Percentiles rank a stretch among this genome's conserved stretches.
phyloP scores from a whole-genome alignment of 2,113 vertebrate species.

The Paramisgurnus dabryanus region DNA sequence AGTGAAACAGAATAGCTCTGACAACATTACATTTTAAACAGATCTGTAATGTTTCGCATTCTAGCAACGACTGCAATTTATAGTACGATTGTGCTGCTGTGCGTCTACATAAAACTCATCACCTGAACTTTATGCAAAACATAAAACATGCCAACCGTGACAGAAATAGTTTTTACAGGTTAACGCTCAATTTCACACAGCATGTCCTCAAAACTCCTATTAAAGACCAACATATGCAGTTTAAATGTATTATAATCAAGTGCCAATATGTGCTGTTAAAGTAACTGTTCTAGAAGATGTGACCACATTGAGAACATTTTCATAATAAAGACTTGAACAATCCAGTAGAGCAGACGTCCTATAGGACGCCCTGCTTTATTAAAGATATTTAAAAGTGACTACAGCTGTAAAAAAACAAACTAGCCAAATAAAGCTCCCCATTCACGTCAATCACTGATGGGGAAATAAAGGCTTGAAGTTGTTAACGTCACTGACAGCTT shows the following conservation, averaged over 20 bases:
- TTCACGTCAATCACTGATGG: constrained; percentile 48
- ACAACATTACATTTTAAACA: constrained; percentile 27
- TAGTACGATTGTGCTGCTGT: constrained; percentile 24
- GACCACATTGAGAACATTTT: constrained; percentile 36
- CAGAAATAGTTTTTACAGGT: constrained; percentile 41
- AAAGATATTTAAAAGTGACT: constrained; percentile 48
- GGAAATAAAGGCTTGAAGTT: constrained; percentile 45
- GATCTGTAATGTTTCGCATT: constrained; percentile 32
- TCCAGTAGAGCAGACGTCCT: constrained; percentile 42
- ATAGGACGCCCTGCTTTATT: constrained; percentile 42
- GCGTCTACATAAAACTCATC: constrained; percentile 33
- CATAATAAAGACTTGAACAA: constrained; percentile 34
- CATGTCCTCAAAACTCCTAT: constrained; percentile 26
- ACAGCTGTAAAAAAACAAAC: constrained; percentile 55
- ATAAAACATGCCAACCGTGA: constrained; percentile 49
- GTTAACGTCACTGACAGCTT: constrained; percentile 54
- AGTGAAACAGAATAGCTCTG: constrained; percentile 47
- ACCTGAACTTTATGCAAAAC: constrained; percentile 28
- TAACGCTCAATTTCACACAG: constrained; percentile 31
- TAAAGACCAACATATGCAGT: constrained; percentile 35
- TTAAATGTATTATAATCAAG: constrained; percentile 44
- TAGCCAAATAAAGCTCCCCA: constrained; percentile 46
- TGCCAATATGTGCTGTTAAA: constrained; percentile 43
- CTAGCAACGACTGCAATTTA: constrained; percentile 29
- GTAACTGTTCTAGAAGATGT: constrained; percentile 25